Percentiles rank a stretch among this genome's conserved stretches.
Conservation (phyloP, 2,888 invertebrate species). For the Gandaritis pyraliata region DNA sequence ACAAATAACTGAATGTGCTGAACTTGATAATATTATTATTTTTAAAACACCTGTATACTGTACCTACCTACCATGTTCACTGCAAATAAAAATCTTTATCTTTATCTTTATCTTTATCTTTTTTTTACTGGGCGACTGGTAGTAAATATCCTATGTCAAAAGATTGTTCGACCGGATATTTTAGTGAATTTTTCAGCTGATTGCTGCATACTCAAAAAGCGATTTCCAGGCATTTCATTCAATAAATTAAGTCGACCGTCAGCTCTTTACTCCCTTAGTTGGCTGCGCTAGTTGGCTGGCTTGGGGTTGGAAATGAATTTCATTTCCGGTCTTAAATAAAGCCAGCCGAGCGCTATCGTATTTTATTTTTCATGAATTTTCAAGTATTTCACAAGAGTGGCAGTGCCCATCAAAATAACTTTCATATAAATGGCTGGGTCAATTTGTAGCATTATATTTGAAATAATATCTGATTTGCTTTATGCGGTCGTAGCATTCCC, state of each 20-base stretch:
- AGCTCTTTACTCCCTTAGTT: conserved; percentile 11
- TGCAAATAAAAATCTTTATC: too few species aligned
- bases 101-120: too few species aligned
- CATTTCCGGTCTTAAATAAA: conserved; percentile 15
- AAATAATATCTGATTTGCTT: conserved; percentile 30
- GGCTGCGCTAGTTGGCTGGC: conserved; percentile 15
- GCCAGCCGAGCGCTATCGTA: conserved; percentile 9
- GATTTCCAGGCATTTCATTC: conserved; percentile 1
- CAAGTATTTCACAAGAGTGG: not conserved
- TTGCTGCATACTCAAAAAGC: conserved; percentile 2
- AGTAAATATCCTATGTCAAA: not conserved
- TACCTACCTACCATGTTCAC: too few species aligned
- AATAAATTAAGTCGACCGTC: conserved; percentile 5
- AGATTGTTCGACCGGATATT: not conserved
- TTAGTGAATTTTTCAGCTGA: conserved; percentile 1
- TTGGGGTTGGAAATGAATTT: conserved; percentile 13
- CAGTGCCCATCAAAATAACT: conserved; percentile 6
- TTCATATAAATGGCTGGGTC: conserved; percentile 10
- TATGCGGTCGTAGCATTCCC: conserved; percentile 23
- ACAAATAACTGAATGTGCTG: too few species aligned
- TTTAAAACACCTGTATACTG: too few species aligned
- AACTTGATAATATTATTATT: too few species aligned
- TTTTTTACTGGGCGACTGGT: too few species aligned
- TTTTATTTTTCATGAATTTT: conserved; percentile 19
- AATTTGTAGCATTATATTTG: conserved; percentile 30